These are phyloP conservation scores for Cheilosia soror DNA, from an alignment of 2,888 invertebrate genomes.

Conservation along the genomic window DNA sequence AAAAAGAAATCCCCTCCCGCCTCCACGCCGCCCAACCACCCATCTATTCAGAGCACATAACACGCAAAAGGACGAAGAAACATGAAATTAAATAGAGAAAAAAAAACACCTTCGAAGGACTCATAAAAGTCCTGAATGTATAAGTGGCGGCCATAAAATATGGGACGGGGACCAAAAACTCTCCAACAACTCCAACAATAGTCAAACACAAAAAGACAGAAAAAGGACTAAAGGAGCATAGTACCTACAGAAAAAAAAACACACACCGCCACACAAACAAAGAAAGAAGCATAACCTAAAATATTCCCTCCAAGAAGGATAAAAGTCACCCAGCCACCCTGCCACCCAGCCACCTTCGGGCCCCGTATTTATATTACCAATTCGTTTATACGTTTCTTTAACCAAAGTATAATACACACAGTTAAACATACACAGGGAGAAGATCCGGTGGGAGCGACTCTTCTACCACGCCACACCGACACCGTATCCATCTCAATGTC, in stretches of 20 bases:
- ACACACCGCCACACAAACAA: constrained; percentile 40
- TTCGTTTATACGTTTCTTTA: constrained; percentile 76
- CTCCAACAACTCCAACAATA: constrained; percentile 71
- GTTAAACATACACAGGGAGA: constrained; percentile 67
- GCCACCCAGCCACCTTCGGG: constrained; percentile 46
- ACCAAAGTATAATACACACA: constrained; percentile 71
- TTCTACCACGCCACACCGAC: constrained; percentile 53
- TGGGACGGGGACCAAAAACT: constrained; percentile 53
- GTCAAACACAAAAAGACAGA: constrained; percentile 70
- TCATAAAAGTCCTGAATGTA: constrained; percentile 75
- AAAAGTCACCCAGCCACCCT: constrained; percentile 67
- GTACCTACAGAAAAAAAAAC: constrained; percentile 35
- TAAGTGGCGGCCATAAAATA: constrained; percentile 72
- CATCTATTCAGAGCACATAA: constrained; percentile 5
- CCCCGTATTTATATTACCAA: constrained; percentile 75
- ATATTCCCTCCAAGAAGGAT: constrained; percentile 73
- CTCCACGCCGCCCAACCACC: neutral
- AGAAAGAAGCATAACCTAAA: constrained; percentile 72
- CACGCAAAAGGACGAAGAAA: constrained; percentile 15
- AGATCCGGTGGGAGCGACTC: constrained; percentile 49
- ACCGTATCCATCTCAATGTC: constrained; percentile 75
- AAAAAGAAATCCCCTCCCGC: constrained; percentile 13
- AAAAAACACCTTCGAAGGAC: constrained; percentile 68
- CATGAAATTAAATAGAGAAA: constrained; percentile 23
- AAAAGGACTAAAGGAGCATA: constrained; percentile 43